A percentile compares a stretch with the other conserved stretches of the same genome.
phyloP scores from a whole-genome alignment of 1,140 invertebrate species.

The Tetramorium parvispinum region DNA sequence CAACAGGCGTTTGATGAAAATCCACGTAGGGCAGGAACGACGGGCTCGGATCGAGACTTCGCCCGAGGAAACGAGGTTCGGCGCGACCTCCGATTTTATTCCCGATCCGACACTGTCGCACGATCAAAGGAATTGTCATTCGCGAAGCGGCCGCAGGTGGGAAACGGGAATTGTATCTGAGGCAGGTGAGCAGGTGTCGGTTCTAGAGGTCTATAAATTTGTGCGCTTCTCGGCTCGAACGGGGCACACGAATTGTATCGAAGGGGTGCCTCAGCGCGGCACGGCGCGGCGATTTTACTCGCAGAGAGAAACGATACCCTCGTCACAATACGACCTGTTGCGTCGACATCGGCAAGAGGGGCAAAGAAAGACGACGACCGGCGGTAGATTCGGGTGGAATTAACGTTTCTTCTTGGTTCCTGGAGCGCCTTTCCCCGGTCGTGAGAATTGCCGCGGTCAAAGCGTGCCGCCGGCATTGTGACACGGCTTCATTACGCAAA shows the following conservation, averaged over 20 bases:
- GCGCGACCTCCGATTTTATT: constrained; percentile 6
- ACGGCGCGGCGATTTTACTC: constrained; percentile 42
- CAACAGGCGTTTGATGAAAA: constrained; percentile 1
- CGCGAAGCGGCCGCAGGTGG: constrained; percentile 34
- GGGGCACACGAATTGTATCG: constrained; percentile 60
- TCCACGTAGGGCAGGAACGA: not conserved
- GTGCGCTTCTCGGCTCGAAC: constrained; percentile 55
- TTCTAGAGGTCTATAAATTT: constrained; percentile 76
- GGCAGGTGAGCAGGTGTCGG: constrained; percentile 34
- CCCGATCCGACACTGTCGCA: not conserved
- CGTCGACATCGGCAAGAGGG: constrained; percentile 54
- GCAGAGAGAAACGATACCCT: constrained; percentile 69
- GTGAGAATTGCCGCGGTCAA: constrained; percentile 81
- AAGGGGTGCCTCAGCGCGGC: constrained; percentile 50
- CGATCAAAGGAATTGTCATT: constrained; percentile 20
- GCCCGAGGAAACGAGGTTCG: not conserved
- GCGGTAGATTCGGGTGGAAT: constrained; percentile 10
- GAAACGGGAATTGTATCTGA: constrained; percentile 53
- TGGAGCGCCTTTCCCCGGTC: constrained; percentile 36
- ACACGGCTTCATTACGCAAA: constrained; percentile 80
- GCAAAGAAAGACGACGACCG: constrained; percentile 34
- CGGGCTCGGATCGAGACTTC: not conserved
- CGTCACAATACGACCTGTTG: constrained; percentile 80
- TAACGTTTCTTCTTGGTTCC: constrained; percentile 19
- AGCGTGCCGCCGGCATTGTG: constrained; percentile 79